Conservation (phyloP, 2,113 vertebrate species). For the Neomonachus schauinslandi region DNA sequence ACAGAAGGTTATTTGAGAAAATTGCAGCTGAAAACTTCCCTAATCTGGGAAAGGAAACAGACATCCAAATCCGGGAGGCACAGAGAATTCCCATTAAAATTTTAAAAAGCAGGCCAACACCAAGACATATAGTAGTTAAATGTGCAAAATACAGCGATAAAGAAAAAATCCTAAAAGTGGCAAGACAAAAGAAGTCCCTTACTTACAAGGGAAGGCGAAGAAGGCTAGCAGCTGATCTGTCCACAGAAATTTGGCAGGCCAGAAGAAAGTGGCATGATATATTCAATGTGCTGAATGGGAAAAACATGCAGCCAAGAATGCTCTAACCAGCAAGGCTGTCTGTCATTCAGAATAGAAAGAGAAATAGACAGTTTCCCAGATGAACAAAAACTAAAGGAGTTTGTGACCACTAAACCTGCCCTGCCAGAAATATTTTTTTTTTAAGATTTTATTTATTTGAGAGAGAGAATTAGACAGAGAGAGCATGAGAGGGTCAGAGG, state of each 20-base stretch:
- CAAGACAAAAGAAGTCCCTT: not conserved
- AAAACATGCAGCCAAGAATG: not conserved
- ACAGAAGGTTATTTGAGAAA: not conserved
- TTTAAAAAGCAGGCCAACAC: not conserved
- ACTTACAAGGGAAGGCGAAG: not conserved
- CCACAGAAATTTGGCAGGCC: not conserved
- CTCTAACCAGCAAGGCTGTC: not conserved
- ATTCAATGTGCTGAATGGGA: not conserved
- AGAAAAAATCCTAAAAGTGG: not conserved
- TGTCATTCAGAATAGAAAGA: not conserved
- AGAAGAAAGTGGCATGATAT: not conserved
- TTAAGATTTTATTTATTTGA: too few species aligned
- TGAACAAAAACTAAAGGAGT: not conserved
- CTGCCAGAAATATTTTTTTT: too few species aligned
- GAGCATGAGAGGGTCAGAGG: too few species aligned
- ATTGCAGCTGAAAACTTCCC: not conserved
- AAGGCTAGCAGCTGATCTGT: not conserved
- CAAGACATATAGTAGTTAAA: not conserved
- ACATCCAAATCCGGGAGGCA: not conserved
- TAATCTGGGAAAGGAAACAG: not conserved
- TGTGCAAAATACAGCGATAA: not conserved
- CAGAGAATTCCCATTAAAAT: not conserved
- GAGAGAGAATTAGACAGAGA: too few species aligned
- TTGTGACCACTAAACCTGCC: not conserved
- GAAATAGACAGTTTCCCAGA: not conserved